Percentiles rank a stretch among this genome's conserved stretches.
These are phyloP conservation scores for Lateolabrax maculatus DNA, from an alignment of 2,797 vertebrate species.

Conservation along the genomic window DNA sequence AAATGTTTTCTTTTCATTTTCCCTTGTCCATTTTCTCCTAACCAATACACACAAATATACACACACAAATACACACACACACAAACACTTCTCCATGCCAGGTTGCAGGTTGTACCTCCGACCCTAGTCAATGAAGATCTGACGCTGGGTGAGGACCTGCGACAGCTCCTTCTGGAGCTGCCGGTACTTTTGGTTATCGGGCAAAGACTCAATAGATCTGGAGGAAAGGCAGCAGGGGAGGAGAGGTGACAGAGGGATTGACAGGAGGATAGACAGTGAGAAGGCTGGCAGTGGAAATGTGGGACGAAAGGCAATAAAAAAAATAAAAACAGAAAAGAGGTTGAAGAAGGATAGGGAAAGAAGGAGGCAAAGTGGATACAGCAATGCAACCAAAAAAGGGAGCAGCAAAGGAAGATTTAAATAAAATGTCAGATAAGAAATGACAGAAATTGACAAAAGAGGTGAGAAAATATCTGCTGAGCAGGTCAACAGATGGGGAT, in stretches of 20 bases:
- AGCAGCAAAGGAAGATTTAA: not conserved
- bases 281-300: constrained; percentile 27
- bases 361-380: not conserved
- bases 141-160: constrained; percentile 99
- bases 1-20: not conserved
- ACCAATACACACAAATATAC: constrained; percentile 13
- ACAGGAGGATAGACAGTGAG: constrained; percentile 25
- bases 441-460: constrained; percentile 9
- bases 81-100: constrained; percentile 78
- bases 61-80: constrained; percentile 41
- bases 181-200: constrained; percentile 99
- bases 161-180: constrained; percentile 99
- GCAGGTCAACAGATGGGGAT: too few species aligned
- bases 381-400: not conserved
- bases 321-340: not conserved
- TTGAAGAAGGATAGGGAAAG: not conserved
- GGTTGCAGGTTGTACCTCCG: constrained; percentile 90
- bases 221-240: constrained; percentile 68
- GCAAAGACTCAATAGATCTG: constrained; percentile 99
- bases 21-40: not conserved
- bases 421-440: constrained; percentile 24
- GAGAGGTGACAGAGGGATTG: constrained; percentile 36
- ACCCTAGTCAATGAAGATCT: constrained; percentile 99
- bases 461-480: not conserved
- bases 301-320: constrained; percentile 7